Base-by-base conservation (phyloP, 2,888 invertebrate species). In the Thera obeliscata region DNA sequence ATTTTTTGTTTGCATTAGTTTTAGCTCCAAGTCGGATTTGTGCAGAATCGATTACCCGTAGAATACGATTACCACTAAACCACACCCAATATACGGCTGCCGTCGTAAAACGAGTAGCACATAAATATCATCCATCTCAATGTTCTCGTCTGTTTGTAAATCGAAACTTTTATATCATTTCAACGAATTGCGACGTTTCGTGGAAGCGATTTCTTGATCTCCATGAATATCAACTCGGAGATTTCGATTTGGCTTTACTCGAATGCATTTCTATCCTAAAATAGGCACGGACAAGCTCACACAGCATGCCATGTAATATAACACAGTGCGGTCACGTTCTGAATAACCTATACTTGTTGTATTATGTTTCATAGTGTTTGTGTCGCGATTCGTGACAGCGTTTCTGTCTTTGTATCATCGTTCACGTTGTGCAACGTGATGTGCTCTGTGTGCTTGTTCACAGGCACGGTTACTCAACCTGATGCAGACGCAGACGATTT, bases 241-340 rank as follows among this genome's bases (percentile, higher is more conserved):
- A 62, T 65, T 41, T 61, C 50, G 61, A 62, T 58, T 62, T 52
- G 36, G 36, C 11, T 12, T 60, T n/a, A 33, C 43, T 73, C 67
- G 65, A 62, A 66, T 73, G 71, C 75, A 77, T 75, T 76, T 74
- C 66, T 77, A 75, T 76, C 78, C 76, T 77, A 81, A 84, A 56
- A 80, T 78, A 76, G 78, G 73, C 66, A 73, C 43, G 9, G 43
- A 7, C 76, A 79, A 50, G 80, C 73, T 74, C 76, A 81, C 77
- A 79, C 70, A 76, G 75, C 79, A 76, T 81, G 79, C 76, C 78
- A 75, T 79, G 81, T 81, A 85, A 85, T 83, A 81, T 86, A 82
- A 86, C 83, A 81, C 81, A 75, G 81, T 79, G 80, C 80, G 82
- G 90, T 89, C 89, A 88, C 89, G 90, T 89, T 89, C 90, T 85